Conservation (phyloP, 2,797 vertebrate species). For the Pelobates cultripes region DNA sequence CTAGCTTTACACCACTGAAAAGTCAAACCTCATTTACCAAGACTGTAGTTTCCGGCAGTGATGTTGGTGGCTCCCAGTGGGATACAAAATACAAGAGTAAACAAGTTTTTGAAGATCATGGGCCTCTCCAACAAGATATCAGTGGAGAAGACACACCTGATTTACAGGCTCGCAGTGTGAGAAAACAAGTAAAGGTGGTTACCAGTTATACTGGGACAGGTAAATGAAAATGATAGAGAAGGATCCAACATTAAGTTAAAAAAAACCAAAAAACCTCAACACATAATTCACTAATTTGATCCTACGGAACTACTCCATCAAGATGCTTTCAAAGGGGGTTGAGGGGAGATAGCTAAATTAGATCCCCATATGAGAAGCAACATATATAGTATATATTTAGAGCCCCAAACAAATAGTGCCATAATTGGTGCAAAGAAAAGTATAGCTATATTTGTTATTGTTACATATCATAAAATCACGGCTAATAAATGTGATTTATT, state of each 20-base stretch:
- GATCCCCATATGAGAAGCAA: background rate
- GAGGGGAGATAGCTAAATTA: background rate
- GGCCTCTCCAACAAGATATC: constrained; percentile 62
- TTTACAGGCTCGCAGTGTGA: constrained; percentile 74
- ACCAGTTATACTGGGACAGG: constrained; percentile 79
- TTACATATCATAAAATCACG: no score
- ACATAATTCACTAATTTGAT: constrained; percentile 41
- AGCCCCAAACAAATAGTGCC: no score
- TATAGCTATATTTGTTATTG: no score
- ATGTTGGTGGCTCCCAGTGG: constrained; percentile 52
- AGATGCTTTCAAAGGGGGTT: constrained; percentile 14
- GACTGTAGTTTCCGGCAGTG: constrained; percentile 54
- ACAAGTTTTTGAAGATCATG: constrained; percentile 65
- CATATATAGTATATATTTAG: background rate
- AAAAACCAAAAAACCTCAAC: constrained; percentile 17
- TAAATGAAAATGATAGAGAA: constrained; percentile 71
- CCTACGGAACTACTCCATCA: constrained; percentile 9
- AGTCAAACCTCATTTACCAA: constrained; percentile 60
- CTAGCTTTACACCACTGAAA: constrained; percentile 51
- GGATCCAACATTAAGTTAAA: constrained; percentile 56
- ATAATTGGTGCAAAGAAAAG: no score
- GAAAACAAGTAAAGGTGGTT: constrained; percentile 58
- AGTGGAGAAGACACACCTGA: constrained; percentile 76
- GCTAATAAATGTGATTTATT: no score
- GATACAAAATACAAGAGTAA: constrained; percentile 64